Conservation (phyloP, 2,888 invertebrate species). For the Cheilosia variabilis region DNA sequence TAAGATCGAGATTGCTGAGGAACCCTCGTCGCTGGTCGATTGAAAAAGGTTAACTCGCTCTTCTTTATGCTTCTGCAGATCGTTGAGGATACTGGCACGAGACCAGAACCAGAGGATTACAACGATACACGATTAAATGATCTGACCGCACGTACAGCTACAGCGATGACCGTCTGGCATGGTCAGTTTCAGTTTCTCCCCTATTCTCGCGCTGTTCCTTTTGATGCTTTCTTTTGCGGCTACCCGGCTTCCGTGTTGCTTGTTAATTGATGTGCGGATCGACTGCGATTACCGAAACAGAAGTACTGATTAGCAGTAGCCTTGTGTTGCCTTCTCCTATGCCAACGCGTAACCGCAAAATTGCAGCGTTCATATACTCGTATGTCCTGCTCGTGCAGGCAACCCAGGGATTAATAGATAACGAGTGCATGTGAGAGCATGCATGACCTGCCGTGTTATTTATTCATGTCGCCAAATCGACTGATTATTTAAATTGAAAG, state of each 20-base stretch:
- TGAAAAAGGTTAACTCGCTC: constrained; percentile 53
- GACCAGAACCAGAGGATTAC: constrained; percentile 39
- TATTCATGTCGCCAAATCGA: constrained; percentile 60
- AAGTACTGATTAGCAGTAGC: constrained; percentile 39
- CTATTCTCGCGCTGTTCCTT: constrained; percentile 10
- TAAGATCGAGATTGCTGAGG: constrained; percentile 33
- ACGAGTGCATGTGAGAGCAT: neutral
- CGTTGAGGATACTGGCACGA: constrained; percentile 61
- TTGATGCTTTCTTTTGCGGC: constrained; percentile 36
- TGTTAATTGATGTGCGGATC: constrained; percentile 51
- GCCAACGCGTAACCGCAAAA: neutral
- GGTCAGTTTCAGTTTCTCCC: constrained; percentile 22
- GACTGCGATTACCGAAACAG: constrained; percentile 24
- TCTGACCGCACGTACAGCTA: constrained; percentile 57
- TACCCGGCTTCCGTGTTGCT: constrained; percentile 47
- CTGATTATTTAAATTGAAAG: constrained; percentile 66
- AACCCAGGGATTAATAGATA: neutral
- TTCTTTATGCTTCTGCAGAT: constrained; percentile 15
- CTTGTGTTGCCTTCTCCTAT: neutral
- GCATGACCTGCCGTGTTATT: constrained; percentile 12
- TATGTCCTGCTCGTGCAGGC: neutral
- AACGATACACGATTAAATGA: constrained; percentile 64
- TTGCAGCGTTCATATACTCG: neutral
- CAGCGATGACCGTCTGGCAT: constrained; percentile 52
- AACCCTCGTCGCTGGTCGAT: neutral